Conservation (phyloP, 2,888 invertebrate species). For the Rhagonycha fulva region DNA sequence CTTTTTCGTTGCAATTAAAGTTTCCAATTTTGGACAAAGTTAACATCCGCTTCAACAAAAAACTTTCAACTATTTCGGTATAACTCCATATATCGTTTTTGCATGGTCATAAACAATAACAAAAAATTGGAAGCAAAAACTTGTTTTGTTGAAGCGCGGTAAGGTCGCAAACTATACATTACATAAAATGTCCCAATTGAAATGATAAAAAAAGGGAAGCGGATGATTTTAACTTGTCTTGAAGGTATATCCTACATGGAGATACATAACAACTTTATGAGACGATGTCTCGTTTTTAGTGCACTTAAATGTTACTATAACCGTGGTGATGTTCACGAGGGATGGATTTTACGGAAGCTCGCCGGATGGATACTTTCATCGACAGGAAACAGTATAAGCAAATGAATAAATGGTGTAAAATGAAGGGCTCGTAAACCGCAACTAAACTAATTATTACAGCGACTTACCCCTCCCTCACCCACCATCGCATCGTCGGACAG, state of each 20-base stretch:
- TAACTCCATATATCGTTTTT: not conserved
- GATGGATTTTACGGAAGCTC: slow-evolving; percentile 26
- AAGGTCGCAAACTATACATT: slow-evolving; percentile 5
- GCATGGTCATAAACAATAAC: not conserved
- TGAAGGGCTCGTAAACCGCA: not conserved
- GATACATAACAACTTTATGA: slow-evolving; percentile 29
- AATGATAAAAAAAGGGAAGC: not conserved
- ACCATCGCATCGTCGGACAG: not conserved
- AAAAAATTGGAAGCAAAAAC: slow-evolving; percentile 6
- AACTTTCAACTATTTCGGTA: not conserved
- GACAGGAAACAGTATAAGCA: slow-evolving; percentile 15
- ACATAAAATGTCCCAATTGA: not conserved
- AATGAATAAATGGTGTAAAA: slow-evolving; percentile 13
- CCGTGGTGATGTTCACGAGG: slow-evolving; percentile 16
- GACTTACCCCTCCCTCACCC: slow-evolving; percentile 3
- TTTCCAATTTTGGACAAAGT: not conserved
- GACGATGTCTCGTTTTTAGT: slow-evolving; percentile 25
- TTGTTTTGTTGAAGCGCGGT: slow-evolving; percentile 3
- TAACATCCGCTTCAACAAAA: not conserved
- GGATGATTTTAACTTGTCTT: not conserved
- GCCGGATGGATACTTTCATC: slow-evolving; percentile 27
- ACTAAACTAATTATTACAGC: slow-evolving; percentile 2
- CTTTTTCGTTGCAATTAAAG: not conserved
- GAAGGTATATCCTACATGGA: not conserved
- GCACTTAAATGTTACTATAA: slow-evolving; percentile 24